phyloP scores from a whole-genome alignment of 30 jellyfish, hydroid and myxozoan genomes.

The Aurelia coerulea region DNA sequence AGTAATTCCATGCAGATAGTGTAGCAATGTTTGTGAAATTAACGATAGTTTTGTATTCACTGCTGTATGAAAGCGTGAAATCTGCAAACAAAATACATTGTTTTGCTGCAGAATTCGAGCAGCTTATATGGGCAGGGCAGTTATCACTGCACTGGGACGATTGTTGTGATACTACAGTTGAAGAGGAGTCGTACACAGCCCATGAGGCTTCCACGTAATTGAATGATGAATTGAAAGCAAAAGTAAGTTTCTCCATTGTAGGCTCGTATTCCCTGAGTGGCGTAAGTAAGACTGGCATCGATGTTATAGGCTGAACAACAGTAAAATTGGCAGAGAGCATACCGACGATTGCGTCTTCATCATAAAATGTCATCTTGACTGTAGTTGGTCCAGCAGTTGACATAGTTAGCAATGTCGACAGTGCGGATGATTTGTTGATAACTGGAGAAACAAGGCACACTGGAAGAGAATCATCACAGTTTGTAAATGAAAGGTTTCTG shows the following conservation, averaged over 20 bases:
- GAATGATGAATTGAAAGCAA: background rate
- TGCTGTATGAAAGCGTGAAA: background rate
- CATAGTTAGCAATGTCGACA: too few relatives aligned
- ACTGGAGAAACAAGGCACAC: too few relatives aligned
- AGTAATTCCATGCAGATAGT: background rate
- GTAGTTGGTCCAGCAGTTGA: too few relatives aligned
- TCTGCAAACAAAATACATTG: slow-evolving; percentile 9
- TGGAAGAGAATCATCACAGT: too few relatives aligned
- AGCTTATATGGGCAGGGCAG: background rate
- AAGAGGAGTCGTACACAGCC: background rate
- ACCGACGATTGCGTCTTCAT: background rate
- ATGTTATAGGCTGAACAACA: background rate
- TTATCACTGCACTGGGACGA: slow-evolving; percentile 3
- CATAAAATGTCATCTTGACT: background rate
- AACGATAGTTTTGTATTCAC: background rate
- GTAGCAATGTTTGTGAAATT: slow-evolving; percentile 35
- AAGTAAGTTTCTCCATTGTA: background rate
- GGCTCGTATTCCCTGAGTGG: background rate
- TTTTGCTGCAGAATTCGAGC: background rate
- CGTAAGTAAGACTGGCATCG: background rate
- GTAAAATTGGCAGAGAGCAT: background rate
- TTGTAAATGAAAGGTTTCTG: too few relatives aligned
- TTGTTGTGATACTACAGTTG: background rate
- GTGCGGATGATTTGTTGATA: too few relatives aligned
- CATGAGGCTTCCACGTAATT: background rate